These are phyloP conservation scores for Chymomyza procnemis DNA, from an alignment of 2,888 invertebrate genomes.

Conservation along the genomic window DNA sequence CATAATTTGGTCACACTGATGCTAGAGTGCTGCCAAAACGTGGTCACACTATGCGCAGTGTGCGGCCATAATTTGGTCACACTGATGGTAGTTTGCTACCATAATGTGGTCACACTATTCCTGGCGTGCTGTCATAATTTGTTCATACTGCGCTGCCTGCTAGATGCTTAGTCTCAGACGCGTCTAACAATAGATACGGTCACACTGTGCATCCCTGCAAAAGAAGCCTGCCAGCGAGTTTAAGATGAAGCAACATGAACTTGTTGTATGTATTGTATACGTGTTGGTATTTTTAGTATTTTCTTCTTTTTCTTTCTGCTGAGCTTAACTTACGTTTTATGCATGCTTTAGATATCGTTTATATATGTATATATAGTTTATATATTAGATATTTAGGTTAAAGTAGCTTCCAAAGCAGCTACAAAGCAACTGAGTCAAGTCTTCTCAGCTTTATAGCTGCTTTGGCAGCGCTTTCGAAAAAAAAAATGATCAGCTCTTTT, in stretches of 20 bases:
- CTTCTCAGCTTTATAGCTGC: background rate
- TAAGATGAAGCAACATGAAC: conserved; percentile 49
- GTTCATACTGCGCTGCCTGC: background rate
- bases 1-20: no score
- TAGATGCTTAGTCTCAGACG: background rate
- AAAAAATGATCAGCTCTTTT: background rate
- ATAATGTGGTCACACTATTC: no score
- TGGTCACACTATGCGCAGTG: no score
- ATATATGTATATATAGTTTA: conserved; percentile 15
- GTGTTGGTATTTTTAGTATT: background rate
- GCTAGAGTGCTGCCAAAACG: no score
- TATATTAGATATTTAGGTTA: conserved; percentile 20
- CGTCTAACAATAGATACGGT: background rate
- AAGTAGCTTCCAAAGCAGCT: conserved; percentile 18
- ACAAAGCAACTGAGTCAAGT: background rate
- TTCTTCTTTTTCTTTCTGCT: background rate
- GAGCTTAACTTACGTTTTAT: conserved; percentile 51
- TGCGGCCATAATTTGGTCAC: no score
- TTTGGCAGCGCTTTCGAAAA: background rate
- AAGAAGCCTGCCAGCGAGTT: conserved; percentile 39
- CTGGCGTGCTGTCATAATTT: no score
- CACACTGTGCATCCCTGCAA: conserved; percentile 9
- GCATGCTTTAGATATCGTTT: conserved; percentile 43
- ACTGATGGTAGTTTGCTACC: no score
- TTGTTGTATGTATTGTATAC: conserved; percentile 15